Conservation (phyloP, 2,888 invertebrate species). For the Dryobota labecula region DNA sequence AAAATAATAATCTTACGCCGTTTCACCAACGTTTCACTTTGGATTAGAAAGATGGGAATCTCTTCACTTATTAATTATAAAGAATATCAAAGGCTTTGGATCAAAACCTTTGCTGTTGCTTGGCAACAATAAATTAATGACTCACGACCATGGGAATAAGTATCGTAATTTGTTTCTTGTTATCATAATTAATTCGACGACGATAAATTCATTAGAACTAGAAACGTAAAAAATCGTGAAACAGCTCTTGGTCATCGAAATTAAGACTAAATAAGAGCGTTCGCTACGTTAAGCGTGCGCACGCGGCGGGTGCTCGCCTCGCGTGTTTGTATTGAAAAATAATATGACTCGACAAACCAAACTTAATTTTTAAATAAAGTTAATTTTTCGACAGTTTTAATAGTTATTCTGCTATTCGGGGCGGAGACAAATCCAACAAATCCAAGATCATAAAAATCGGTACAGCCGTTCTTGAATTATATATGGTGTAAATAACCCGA, state of each 20-base stretch:
- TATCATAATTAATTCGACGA: background rate
- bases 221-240: background rate
- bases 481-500: no score
- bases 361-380: no score
- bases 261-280: background rate
- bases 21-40: background rate
- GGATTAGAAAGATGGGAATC: background rate
- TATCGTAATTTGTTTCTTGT: background rate
- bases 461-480: no score
- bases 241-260: background rate
- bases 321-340: no score
- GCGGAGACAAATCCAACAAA: no score
- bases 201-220: background rate
- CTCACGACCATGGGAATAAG: background rate
- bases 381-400: no score
- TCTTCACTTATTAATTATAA: constrained; percentile 28
- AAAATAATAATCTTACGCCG: background rate
- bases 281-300: no score
- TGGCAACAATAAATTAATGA: constrained; percentile 31
- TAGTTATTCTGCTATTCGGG: no score
- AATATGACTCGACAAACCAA: no score
- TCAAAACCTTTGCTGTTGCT: constrained; percentile 27
- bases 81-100: constrained; percentile 37
- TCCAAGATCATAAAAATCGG: no score
- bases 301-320: no score